Evolutionary conservation across 1,140 invertebrate genomes (phyloP), one percentile per base, ranked within the genome.

Genomic region (Eulimnadia texana): DNA sequence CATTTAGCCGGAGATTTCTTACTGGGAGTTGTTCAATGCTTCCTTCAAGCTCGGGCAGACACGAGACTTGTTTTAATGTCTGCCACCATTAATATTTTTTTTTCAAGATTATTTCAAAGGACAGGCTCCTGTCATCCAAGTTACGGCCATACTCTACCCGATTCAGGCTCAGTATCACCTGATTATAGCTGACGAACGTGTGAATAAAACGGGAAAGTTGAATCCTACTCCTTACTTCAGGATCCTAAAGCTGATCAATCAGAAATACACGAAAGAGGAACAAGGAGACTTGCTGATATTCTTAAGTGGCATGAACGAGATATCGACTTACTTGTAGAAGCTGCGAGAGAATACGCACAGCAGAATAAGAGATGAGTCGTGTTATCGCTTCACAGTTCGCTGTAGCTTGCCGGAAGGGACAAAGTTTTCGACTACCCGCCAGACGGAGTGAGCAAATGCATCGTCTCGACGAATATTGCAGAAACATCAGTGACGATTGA

Each of bases 401-500:
- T 99, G 47, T 93, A 93, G 1, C 79, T 98, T 0, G 81, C 84
- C 59, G 93, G 98, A 70, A 95, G 99, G 77, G 94, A 98, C 72
- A 98, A 96, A 75, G 89, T 97, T 3, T 99, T 99, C 73, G 91
- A 97, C 69, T 90, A 93, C 72, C 81, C 93, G n/a, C 94, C 93
- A 20, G 88, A 93, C 63, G 90, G 93, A 24, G 80, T 93, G 1
- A 77, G 96, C 64, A 99, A 99, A 75, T 98, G 94, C 71, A 94
- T 99, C 63, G 82, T 99, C 1, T 92, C 93, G 1, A 99, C 96
- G n/a, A 99, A 99, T 70, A 98, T 99, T 61, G 95, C 96, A 0
- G 96, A 99, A 78, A 99, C 97, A 0, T 98, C 94, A 3, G 86
- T 99, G 3, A 99, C 97, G 0, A 98, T 99, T 62, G 96, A 99